Base-by-base conservation (phyloP, 2,888 invertebrate species). In the Druceiella hillmani region DNA sequence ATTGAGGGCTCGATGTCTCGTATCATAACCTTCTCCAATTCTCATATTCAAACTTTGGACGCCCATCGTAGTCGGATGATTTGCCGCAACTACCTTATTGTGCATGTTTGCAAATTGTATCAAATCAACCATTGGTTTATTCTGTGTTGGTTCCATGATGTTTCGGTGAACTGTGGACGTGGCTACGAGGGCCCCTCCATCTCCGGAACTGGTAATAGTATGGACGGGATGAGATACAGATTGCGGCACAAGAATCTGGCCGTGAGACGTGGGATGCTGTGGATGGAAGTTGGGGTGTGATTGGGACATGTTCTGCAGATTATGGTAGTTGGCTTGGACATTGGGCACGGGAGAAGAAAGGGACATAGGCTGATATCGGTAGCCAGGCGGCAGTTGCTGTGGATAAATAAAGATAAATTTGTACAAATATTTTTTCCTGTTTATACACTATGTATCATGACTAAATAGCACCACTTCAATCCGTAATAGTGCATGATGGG, bases 331-430 rank as follows among this genome's bases (percentile, higher is more conserved):
- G 53, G 58, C 50, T 28, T 53, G 60, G 2, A 48, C 54, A n/a
- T n/a, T n/a, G 2, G 57, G 48, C 3, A 58, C 48, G 2, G 68
- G 69, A 3, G 68, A 62, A 1, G 71, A 70, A 46, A 65, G 54
- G 2, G 71, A 60, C 67, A 70, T 67, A 24, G 53, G 68, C 45
- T 64, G 70, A 55, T 64, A 66, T 42, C 67, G 61, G 43, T 64
- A 42, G n/a, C n/a, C 33, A 7, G 29, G 62, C 4, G 59, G 38
- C 31, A 62, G 64, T 63, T n/a, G n/a, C n/a, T n/a, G n/a, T n/a
- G n/a, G n/a, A n/a, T n/a, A n/a, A n/a, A n/a, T n/a, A n/a, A n/a
- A n/a, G n/a, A n/a, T n/a, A n/a, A n/a, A n/a, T n/a, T n/a, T n/a
- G n/a, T n/a, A n/a, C n/a, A n/a, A n/a, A n/a, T n/a, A n/a, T n/a